Evolutionary conservation across 2,888 invertebrate species (phyloP), one percentile per base, ranked within the genome.

Genomic region (Clanis bilineata): DNA sequence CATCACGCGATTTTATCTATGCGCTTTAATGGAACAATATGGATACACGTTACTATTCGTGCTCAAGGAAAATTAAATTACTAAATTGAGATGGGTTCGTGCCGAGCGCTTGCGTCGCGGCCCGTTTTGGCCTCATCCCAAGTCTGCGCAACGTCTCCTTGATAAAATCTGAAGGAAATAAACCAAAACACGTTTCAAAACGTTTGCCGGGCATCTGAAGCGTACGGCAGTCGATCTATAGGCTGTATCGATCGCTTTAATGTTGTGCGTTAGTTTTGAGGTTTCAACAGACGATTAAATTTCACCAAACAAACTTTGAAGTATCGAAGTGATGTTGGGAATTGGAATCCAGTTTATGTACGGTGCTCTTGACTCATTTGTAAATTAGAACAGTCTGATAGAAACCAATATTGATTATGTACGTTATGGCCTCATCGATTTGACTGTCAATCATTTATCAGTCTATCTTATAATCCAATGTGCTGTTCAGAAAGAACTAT

Each of bases 121-220:
- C 64, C 61, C 62, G 68, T 77, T 74, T 86, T 89, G 90, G 88
- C 85, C 62, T 59, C 45, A 55, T 62, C 73, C 89, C 88, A 89
- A 90, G 74, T 79, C 76, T 71, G 71, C 69, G 67, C 66, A 71
- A 65, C 68, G 75, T 74, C 73, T 79, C 77, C 77, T 83, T 77
- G 78, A 82, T 58, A 58, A 58, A 78, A 77, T 76, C 71, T 70
- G 62, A 65, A 73, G 65, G 65, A 77, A 76, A 73, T 71, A 67
- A 69, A 68, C 64, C 71, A 76, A 79, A 58, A 58, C 38, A 77
- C 62, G 72, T 70, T 72, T 74, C 65, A 69, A 77, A 80, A 82
- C 76, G 76, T 79, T 76, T 65, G 62, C 65, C 54, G 60, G 62
- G 59, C 66, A 69, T 68, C 23, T 38, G 47, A 25, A 39, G 28